Conservation (phyloP, 2,113 vertebrate species). For the Corythornis madagascariensis region DNA sequence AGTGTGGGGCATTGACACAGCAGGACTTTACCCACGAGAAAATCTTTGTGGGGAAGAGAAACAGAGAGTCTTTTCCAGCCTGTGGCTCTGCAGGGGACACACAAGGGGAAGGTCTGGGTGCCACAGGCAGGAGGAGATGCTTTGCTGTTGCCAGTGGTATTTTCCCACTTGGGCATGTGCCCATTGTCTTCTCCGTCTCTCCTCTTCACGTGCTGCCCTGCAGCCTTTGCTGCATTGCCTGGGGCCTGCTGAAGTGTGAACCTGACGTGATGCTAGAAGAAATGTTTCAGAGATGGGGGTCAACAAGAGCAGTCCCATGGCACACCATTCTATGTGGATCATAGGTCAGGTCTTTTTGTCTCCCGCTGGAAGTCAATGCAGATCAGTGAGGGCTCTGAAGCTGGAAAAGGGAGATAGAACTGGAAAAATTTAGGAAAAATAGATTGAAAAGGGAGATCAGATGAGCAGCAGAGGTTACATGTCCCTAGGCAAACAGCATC, state of each 20-base stretch:
- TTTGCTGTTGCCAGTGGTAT: neutral
- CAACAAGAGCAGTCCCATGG: neutral
- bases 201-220: accelerated
- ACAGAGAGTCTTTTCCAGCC: neutral
- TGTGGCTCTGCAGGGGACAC: neutral
- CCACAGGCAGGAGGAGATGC: accelerated
- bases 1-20: accelerated
- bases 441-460: too few relatives aligned
- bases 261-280: accelerated
- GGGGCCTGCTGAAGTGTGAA: neutral
- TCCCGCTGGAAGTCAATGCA: neutral
- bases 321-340: neutral
- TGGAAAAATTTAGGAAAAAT: too few relatives aligned
- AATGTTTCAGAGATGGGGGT: neutral
- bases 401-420: neutral
- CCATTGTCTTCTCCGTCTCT: neutral
- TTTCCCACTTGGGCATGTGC: neutral
- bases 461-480: neutral
- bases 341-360: neutral
- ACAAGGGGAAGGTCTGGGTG: neutral
- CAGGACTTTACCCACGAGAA: neutral
- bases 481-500: neutral
- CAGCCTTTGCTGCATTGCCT: neutral
- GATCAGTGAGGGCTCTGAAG: neutral
- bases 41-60: neutral